These are phyloP conservation scores for Trichonephila inaurata DNA, from an alignment of 1,140 invertebrate species.

Conservation along the genomic window DNA sequence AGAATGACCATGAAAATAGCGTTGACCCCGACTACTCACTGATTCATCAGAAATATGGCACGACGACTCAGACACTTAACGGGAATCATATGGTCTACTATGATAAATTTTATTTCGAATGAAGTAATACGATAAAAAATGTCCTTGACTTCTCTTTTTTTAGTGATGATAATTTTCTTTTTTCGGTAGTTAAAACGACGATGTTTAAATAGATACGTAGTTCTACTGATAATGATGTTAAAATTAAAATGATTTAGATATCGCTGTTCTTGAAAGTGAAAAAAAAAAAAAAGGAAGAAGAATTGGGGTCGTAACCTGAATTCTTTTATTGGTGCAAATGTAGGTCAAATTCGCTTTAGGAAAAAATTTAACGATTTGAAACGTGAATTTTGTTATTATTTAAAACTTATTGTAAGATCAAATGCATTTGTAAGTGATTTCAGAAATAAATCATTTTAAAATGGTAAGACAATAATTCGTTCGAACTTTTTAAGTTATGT, in stretches of 20 bases:
- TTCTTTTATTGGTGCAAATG: not conserved
- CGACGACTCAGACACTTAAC: not conserved
- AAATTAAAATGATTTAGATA: not conserved
- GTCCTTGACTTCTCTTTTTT: not conserved
- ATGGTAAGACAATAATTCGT: no score
- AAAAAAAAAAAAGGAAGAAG: not conserved
- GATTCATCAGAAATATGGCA: not conserved
- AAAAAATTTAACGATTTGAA: no score
- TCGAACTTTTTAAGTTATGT: no score
- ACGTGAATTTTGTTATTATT: no score
- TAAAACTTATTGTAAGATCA: no score
- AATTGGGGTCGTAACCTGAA: not conserved
- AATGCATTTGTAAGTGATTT: no score
- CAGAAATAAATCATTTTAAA: no score
- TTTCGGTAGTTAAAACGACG: no score
- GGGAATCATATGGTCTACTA: not conserved
- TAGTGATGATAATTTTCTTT: not conserved
- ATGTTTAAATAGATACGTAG: no score
- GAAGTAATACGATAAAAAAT: not conserved
- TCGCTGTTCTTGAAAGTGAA: not conserved
- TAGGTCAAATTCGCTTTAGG: not conserved
- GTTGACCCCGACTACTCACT: not conserved
- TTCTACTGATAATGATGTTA: no score
- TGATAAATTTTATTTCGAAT: not conserved
- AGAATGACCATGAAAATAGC: not conserved